phyloP scores from a whole-genome alignment of 1,140 invertebrate species.

The Globodera ellingtonae region DNA sequence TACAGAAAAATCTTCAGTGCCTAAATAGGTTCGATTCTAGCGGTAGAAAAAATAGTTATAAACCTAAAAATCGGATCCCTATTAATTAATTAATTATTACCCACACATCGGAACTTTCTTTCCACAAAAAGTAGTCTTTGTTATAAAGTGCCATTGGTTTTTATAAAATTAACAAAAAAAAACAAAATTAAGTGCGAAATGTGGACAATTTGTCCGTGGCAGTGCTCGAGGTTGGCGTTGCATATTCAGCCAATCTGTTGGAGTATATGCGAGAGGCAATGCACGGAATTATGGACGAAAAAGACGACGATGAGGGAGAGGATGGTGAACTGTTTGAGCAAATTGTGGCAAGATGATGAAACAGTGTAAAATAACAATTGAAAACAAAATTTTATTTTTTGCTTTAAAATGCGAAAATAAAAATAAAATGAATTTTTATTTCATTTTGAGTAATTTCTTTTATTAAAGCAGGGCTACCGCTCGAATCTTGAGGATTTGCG shows the following conservation, averaged over 20 bases:
- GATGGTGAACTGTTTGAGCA: too few relatives aligned
- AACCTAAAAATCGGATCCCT: background rate
- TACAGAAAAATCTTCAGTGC: background rate
- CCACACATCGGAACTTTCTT: background rate
- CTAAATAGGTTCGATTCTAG: background rate
- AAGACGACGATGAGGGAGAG: slow-evolving; percentile 14
- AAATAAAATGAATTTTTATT: too few relatives aligned
- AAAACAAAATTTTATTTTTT: too few relatives aligned
- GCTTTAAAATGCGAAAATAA: too few relatives aligned
- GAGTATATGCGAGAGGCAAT: slow-evolving; percentile 10
- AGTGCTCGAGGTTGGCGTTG: slow-evolving; percentile 26
- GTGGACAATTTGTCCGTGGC: slow-evolving; percentile 33
- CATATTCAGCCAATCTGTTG: slow-evolving; percentile 29
- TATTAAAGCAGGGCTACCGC: too few relatives aligned
- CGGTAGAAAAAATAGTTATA: too few relatives aligned
- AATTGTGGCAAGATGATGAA: too few relatives aligned
- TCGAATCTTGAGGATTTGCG: too few relatives aligned
- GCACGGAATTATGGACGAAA: background rate
- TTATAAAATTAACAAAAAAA: background rate
- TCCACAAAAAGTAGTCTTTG: background rate
- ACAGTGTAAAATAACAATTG: too few relatives aligned
- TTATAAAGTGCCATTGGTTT: background rate
- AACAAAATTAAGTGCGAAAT: slow-evolving; percentile 30
- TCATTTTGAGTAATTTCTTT: too few relatives aligned
- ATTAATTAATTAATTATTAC: background rate